Conservation (phyloP, 2,797 vertebrate species). For the Paratrypauchen microcephalus region DNA sequence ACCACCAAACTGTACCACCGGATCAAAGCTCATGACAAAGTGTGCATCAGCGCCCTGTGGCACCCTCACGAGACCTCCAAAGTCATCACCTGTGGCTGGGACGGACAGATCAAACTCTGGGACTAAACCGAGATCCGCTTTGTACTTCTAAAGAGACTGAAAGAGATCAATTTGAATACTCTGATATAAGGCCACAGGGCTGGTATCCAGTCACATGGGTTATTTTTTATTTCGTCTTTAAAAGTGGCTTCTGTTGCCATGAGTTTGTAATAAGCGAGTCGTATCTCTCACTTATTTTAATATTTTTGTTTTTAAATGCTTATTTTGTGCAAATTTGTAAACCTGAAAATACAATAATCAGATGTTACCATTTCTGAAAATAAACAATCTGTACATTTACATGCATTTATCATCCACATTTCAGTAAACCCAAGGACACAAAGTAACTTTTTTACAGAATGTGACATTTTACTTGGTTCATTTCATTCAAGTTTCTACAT, state of each 20-base stretch:
- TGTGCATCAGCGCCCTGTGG: slow-evolving; percentile 97
- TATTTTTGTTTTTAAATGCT: slow-evolving; percentile 18
- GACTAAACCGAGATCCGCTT: slow-evolving; percentile 72
- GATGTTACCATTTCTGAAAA: slow-evolving; percentile 52
- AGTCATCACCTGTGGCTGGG: slow-evolving; percentile 98
- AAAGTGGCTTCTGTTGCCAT: too few species aligned
- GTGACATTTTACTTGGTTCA: neutral
- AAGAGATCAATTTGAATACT: slow-evolving; percentile 8
- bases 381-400: slow-evolving; percentile 65
- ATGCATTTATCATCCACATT: neutral
- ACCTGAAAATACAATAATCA: slow-evolving; percentile 11
- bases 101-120: slow-evolving; percentile 97
- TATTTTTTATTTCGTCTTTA: slow-evolving; percentile 31
- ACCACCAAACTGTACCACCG: slow-evolving; percentile 98
- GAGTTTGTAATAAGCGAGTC: slow-evolving; percentile 5
- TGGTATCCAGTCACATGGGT: slow-evolving; percentile 80
- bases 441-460: neutral
- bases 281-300: slow-evolving; percentile 11
- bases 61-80: slow-evolving; percentile 98
- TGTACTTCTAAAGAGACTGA: slow-evolving; percentile 8
- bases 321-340: slow-evolving; percentile 23
- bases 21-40: slow-evolving; percentile 97
- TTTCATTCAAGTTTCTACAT: neutral
- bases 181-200: slow-evolving; percentile 50
- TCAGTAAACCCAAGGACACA: neutral